A percentile compares a stretch with the other conserved stretches of the same genome.
phyloP scores from a whole-genome alignment of 2,888 invertebrate species.

The Hemaris fuciformis region DNA sequence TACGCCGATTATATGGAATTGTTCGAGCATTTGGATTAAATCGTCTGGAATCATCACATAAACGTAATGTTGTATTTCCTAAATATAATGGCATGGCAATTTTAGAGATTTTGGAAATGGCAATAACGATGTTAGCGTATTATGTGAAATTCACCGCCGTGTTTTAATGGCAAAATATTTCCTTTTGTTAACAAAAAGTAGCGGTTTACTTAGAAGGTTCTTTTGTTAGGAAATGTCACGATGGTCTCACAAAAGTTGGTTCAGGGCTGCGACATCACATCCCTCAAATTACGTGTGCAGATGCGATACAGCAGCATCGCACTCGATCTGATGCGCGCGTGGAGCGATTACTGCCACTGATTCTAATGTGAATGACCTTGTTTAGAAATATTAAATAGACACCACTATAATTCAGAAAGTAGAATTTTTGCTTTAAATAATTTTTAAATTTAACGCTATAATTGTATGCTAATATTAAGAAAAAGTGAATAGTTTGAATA shows the following conservation, averaged over 20 bases:
- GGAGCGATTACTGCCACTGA: neutral
- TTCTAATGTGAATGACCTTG: neutral
- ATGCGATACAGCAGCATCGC: neutral
- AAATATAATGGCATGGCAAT: neutral
- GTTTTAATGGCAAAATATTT: neutral
- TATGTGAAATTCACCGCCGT: neutral
- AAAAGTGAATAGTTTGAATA: too few relatives aligned
- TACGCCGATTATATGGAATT: neutral
- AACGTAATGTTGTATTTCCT: neutral
- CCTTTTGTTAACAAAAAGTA: neutral
- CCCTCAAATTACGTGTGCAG: neutral
- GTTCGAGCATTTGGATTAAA: neutral
- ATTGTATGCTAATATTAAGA: too few relatives aligned
- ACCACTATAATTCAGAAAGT: too few relatives aligned
- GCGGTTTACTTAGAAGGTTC: neutral
- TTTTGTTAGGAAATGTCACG: neutral
- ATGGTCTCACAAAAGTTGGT: neutral
- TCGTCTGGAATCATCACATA: neutral
- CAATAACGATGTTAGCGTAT: neutral
- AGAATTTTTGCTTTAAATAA: too few relatives aligned
- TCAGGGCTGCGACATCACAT: neutral
- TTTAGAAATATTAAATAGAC: too few relatives aligned
- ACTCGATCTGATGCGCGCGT: neutral
- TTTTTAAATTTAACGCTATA: too few relatives aligned
- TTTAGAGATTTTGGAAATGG: neutral